Evolutionary conservation across 2,113 vertebrate genomes (phyloP), one percentile per base, ranked within the genome.

Genomic region (Prietella phreatophila): DNA sequence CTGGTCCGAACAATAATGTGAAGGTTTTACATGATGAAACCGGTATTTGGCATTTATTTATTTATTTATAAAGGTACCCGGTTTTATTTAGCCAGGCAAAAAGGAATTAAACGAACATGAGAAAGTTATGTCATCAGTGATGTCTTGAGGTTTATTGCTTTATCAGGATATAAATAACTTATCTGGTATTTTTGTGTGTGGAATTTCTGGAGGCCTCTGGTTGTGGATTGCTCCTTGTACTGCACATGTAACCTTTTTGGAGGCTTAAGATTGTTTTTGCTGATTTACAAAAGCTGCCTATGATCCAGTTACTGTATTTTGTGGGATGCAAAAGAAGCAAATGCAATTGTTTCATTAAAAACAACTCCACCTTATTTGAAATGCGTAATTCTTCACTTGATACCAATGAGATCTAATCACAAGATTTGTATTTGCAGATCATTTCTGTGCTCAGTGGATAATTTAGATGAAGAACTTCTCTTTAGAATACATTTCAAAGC

Each of bases 201-300:
- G 5, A 15, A 13, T 78, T 78, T 22, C 53, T 33, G 27, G 47
- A 76, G 56, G 56, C 17, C 82, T 39, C 53, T 53, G 78, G 71
- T 85, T 55, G 82, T 73, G 75, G 84, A 63, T 50, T 69, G 89
- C 78, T 86, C 91, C 92, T 36, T 89, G 88, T n/a, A 33, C 11
- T 63, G 10, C 79, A 81, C 91, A 89, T 92, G 90, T 93, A 92
- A 92, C 89, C 87, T 93, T 91, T 87, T 80, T 55, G 69, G 61
- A 33, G 88, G 90, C 75, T 92, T 91, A 89, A 50, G 67, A 61
- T 14, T 50, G 75, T 56, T 88, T 84, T 11, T 85, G 79, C 33
- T 61, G 39, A 86, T 22, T 30, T 50, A 39, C 84, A 65, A 85
- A 89, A 91, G 42, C 27, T 75, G 82, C 63, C 60, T 75, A 80